A percentile compares a stretch with the other conserved stretches of the same genome.
Conservation (phyloP, 2,113 vertebrate genomes). For the Peromyscus leucopus region DNA sequence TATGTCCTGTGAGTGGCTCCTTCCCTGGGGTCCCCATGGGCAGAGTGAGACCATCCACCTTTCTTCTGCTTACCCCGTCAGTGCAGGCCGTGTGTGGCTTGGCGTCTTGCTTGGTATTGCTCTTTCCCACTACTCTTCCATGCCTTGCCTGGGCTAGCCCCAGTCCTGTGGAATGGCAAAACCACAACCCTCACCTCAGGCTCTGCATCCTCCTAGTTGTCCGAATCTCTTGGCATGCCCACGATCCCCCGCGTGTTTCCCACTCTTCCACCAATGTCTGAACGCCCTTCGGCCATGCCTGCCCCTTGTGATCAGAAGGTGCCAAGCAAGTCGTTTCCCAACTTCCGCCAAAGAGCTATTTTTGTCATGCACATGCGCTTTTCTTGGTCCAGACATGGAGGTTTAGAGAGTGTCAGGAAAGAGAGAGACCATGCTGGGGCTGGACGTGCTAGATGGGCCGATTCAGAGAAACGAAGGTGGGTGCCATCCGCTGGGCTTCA, state of each 20-base stretch:
- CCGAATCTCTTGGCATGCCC: background rate
- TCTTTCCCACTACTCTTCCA: background rate
- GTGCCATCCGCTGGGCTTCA: background rate
- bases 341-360: background rate
- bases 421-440: background rate
- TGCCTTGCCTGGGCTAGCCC: background rate
- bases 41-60: background rate
- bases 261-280: background rate
- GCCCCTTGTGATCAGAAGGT: background rate
- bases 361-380: background rate
- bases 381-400: background rate
- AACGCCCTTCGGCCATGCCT: background rate
- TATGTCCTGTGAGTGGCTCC: no score
- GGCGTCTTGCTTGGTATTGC: background rate
- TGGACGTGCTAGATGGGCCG: background rate
- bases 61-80: background rate
- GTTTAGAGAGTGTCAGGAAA: background rate
- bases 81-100: background rate
- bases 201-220: background rate
- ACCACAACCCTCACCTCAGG: background rate
- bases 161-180: background rate
- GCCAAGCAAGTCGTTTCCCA: background rate
- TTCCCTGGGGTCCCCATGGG: background rate
- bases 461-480: background rate
- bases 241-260: background rate